Evolutionary conservation across 2,888 invertebrate species (phyloP), one percentile per base, ranked within the genome.

Genomic region (Amphipoea oculea): DNA sequence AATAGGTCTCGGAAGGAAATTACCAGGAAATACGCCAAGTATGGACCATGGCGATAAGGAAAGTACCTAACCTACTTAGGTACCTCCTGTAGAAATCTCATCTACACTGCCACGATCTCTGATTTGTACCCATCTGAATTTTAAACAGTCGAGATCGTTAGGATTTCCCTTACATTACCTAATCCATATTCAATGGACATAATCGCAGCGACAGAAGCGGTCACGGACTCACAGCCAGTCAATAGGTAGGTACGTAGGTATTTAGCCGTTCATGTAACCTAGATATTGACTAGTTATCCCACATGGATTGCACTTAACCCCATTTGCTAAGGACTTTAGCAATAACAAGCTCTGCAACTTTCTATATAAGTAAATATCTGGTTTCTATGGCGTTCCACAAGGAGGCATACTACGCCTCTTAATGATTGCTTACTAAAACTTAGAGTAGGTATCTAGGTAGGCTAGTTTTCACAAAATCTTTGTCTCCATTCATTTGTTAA

Each of bases 201-300:
- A 42, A 62, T 74, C 29, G 29, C 40, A 42, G 42, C 23, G n/a
- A 14, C n/a, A 74, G 57, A 76, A 54, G n/a, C 6, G 23, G 62
- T 62, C 36, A 54, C 11, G 48, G 51, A 12, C 40, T 65, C 36
- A 54, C 12, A 42, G 63, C 23, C 51, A 63, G 40, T 60, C 40
- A 67, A 36, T 69, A 60, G 9, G 9, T 9, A 23, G n/a, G 17
- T 60, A 12, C 7, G 4, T 23, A 36, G 20, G 4, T 17, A 66
- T 20, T 40, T 17, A 54, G 67, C 11, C 17, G 40, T 40, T 81
- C 63, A 77, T 42, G 48, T 81, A 72, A 81, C 78, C 74, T 75
- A 73, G 73, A 73, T 73, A 74, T 42, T 40, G 48, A 68, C 70
- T 11, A 79, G 73, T 86, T 85, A 86, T 86, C 73, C 63, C 71